phyloP scores from a whole-genome alignment of 2,888 invertebrate species.

The Hylaea fasciaria region DNA sequence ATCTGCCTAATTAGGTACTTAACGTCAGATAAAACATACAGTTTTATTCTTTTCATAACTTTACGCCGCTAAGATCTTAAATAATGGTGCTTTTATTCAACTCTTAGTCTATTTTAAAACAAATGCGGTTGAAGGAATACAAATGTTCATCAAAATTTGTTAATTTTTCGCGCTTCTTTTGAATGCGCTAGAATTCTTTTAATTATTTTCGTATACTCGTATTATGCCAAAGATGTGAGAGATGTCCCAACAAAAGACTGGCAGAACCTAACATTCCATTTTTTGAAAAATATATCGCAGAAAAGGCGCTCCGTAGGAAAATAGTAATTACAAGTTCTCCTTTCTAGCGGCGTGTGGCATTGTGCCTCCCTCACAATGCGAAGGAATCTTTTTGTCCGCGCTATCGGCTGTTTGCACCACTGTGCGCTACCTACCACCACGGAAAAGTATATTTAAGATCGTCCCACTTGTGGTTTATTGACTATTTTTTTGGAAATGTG shows the following conservation, averaged over 20 bases:
- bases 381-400: slow-evolving; percentile 82
- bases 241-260: slow-evolving; percentile 59
- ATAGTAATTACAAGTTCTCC: slow-evolving; percentile 83
- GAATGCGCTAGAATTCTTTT: slow-evolving; percentile 10
- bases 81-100: not conserved
- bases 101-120: no score
- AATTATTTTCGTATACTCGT: slow-evolving; percentile 39
- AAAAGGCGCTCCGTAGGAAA: slow-evolving; percentile 79
- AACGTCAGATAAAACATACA: slow-evolving; percentile 20
- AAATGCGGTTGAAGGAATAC: no score
- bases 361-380: slow-evolving; percentile 76
- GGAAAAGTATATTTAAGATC: slow-evolving; percentile 63
- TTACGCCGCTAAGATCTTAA: not conserved
- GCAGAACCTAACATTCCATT: slow-evolving; percentile 64
- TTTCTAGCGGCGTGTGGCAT: slow-evolving; percentile 67
- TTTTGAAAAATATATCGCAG: slow-evolving; percentile 77
- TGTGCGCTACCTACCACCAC: slow-evolving; percentile 52
- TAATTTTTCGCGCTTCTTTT: not conserved
- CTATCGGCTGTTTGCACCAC: slow-evolving; percentile 81
- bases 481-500: slow-evolving; percentile 51
- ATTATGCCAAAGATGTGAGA: slow-evolving; percentile 62
- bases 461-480: slow-evolving; percentile 54
- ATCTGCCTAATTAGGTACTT: slow-evolving; percentile 35
- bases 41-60: slow-evolving; percentile 16
- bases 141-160: no score